A percentile compares a stretch with the other conserved stretches of the same genome.
These are phyloP conservation scores for Formica selysi DNA, from an alignment of 1,140 invertebrate species.

Conservation along the genomic window DNA sequence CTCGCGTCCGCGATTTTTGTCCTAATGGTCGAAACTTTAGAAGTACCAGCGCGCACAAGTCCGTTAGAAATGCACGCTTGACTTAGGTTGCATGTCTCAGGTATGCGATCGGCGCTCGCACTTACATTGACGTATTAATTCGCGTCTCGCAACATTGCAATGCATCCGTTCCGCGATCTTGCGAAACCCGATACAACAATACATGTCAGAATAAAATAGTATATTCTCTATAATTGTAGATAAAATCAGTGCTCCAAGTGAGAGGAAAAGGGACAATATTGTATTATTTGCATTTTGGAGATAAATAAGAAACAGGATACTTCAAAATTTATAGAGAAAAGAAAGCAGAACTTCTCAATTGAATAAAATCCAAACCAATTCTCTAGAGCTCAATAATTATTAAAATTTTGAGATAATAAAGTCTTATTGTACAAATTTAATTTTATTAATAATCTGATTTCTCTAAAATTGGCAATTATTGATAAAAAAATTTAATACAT, in stretches of 20 bases:
- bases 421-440: background rate
- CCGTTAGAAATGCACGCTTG: conserved; percentile 52
- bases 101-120: conserved; percentile 29
- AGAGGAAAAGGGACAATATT: background rate
- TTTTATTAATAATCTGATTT: background rate
- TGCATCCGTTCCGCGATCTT: background rate
- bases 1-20: conserved; percentile 37
- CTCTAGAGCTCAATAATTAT: background rate
- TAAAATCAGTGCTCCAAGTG: background rate
- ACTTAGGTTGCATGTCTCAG: conserved; percentile 38
- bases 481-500: background rate
- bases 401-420: background rate
- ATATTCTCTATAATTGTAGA: background rate
- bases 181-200: background rate
- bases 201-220: conserved; percentile 11
- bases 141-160: conserved; percentile 35
- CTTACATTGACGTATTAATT: conserved; percentile 45
- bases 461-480: background rate
- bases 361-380: background rate
- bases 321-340: background rate
- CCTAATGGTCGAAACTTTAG: conserved; percentile 58
- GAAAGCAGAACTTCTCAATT: background rate
- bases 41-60: background rate
- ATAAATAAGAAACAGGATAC: background rate
- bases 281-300: background rate